Percentiles rank a stretch among this genome's conserved stretches.
These are phyloP conservation scores for Echeneis naucrates DNA, from an alignment of 2,797 vertebrate species.

Conservation along the genomic window DNA sequence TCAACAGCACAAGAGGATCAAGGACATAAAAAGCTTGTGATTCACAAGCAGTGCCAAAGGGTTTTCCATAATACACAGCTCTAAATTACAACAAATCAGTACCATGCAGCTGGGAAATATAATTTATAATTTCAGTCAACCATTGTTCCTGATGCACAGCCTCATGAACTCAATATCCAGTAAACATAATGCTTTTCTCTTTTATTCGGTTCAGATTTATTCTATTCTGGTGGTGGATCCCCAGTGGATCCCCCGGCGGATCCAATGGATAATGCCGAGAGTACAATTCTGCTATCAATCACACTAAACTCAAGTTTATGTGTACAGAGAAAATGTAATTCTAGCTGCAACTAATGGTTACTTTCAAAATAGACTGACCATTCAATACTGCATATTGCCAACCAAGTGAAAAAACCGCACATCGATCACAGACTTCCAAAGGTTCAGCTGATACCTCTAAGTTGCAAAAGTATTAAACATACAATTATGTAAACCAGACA, in stretches of 20 bases:
- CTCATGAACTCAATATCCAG: conserved; percentile 35
- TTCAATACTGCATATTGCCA: neutral
- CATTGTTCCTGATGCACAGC: conserved; percentile 15
- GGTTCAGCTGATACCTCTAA: neutral
- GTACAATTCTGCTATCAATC: neutral
- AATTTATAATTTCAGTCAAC: conserved; percentile 28
- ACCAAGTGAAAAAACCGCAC: no score
- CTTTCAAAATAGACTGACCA: neutral
- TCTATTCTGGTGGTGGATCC: neutral
- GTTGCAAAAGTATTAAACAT: neutral
- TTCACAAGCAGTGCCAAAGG: conserved; percentile 55
- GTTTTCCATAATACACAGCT: conserved; percentile 43
- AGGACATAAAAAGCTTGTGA: conserved; percentile 45
- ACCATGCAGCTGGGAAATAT: conserved; percentile 36
- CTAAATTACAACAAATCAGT: conserved; percentile 41
- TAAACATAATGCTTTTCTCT: conserved; percentile 43
- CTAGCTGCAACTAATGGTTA: neutral
- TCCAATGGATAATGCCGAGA: neutral
- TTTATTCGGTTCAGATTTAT: conserved; percentile 46
- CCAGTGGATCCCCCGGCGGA: neutral
- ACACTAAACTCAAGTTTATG: neutral
- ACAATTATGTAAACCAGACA: neutral
- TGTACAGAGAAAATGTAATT: neutral
- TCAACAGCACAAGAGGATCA: conserved; percentile 50
- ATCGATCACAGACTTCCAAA: neutral